Evolutionary conservation across 92 coral and sea anemone genomes (phyloP).

Genomic region (Plumapathes pennacea): DNA sequence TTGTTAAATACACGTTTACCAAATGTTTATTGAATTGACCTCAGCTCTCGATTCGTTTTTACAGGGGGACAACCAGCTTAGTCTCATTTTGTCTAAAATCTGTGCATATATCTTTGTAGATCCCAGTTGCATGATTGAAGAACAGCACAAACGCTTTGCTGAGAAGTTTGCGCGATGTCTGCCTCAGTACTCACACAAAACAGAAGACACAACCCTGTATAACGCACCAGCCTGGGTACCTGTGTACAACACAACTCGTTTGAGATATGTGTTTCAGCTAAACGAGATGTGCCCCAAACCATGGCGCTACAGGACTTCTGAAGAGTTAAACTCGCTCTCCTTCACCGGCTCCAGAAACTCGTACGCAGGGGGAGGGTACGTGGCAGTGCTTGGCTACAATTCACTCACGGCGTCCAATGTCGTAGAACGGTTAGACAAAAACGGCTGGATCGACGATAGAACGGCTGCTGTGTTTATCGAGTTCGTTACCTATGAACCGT

Average conservation of each 20-base stretch:
- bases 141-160: slow-evolving; percentile 7
- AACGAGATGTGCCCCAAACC: slow-evolving; percentile 65
- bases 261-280: slow-evolving; percentile 15
- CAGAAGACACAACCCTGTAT: slow-evolving; percentile 66
- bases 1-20: too few relatives aligned
- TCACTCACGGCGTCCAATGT: slow-evolving; percentile 52
- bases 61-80: too few relatives aligned
- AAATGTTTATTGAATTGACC: too few relatives aligned
- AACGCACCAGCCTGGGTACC: slow-evolving; percentile 68
- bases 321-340: slow-evolving; percentile 33
- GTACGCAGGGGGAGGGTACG: slow-evolving; percentile 80
- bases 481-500: slow-evolving; percentile 65
- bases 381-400: slow-evolving; percentile 86
- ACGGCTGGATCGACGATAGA: slow-evolving; percentile 73
- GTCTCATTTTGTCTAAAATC: too few relatives aligned
- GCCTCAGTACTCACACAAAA: slow-evolving; percentile 26
- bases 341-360: slow-evolving; percentile 41
- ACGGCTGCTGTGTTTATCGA: slow-evolving; percentile 75
- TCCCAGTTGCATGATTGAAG: slow-evolving; percentile 9
- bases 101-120: slow-evolving; percentile 7
- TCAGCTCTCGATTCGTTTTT: too few relatives aligned
- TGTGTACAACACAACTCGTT: slow-evolving; percentile 19
- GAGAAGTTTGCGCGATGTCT: slow-evolving; percentile 53
- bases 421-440: slow-evolving; percentile 45
- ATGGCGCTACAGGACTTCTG: slow-evolving; percentile 67